phyloP scores from a whole-genome alignment of 2,797 vertebrate species.

The Heliangelus exortis region DNA sequence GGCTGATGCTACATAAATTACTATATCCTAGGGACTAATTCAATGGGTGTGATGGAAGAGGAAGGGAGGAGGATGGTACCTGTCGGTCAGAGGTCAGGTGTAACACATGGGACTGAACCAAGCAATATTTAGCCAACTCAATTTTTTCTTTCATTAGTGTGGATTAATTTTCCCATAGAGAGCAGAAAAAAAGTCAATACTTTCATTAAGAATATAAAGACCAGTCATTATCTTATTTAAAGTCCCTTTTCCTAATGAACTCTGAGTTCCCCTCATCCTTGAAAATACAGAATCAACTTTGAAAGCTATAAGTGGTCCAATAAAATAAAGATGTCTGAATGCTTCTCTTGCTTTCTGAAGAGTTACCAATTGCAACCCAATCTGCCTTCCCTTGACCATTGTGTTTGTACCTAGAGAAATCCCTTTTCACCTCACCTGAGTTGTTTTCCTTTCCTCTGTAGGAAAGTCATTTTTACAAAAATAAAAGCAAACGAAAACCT shows the following conservation, averaged over 20 bases:
- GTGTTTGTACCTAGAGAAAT: not conserved
- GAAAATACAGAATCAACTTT: not conserved
- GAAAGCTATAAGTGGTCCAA: not conserved
- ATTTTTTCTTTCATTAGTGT: not conserved
- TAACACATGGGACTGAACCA: conserved; percentile 4
- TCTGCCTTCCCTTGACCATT: not conserved
- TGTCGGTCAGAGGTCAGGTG: conserved; percentile 43
- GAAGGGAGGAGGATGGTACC: conserved; percentile 57
- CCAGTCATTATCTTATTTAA: not conserved
- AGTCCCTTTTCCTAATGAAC: not conserved
- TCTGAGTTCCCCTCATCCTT: not conserved
- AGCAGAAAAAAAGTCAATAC: not conserved
- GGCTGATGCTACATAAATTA: conserved; percentile 67
- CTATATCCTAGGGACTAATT: conserved; percentile 64
- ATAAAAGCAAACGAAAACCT: not conserved
- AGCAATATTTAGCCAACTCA: not conserved
- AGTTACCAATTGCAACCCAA: not conserved
- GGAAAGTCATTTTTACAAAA: not conserved
- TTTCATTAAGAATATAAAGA: not conserved
- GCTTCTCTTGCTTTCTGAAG: not conserved
- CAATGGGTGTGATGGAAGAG: conserved; percentile 64
- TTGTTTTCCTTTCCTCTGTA: not conserved
- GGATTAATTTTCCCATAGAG: not conserved
- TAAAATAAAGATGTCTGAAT: not conserved
- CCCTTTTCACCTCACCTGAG: not conserved